Evolutionary conservation across 2,113 vertebrate genomes (phyloP).

Genomic region (Fulmarus glacialis): DNA sequence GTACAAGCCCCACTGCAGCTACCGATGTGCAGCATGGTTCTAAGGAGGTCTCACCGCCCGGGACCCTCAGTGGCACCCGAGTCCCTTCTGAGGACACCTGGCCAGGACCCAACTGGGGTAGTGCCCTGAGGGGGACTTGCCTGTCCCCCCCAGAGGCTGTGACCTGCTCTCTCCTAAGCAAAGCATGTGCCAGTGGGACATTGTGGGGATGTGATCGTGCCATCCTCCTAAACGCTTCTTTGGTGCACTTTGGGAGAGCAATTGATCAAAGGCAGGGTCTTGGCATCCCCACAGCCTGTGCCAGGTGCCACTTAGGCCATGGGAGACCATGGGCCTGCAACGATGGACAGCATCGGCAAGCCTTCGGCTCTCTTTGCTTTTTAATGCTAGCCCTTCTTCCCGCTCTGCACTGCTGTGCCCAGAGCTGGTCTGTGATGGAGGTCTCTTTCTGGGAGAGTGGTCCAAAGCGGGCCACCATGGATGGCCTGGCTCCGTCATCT

Average conservation of each 20-base stretch:
- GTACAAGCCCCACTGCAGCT: accelerated
- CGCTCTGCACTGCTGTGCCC: background rate
- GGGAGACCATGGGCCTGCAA: background rate
- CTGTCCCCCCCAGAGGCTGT: accelerated
- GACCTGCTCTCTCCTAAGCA: too few relatives aligned
- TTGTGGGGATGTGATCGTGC: accelerated
- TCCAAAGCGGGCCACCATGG: background rate
- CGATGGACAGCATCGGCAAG: too few relatives aligned
- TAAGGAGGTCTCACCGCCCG: accelerated
- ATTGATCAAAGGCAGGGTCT: background rate
- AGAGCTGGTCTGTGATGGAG: background rate
- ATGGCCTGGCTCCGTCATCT: background rate
- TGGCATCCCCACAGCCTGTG: background rate
- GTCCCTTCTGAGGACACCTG: too few relatives aligned
- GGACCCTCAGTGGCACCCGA: accelerated
- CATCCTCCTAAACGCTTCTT: background rate
- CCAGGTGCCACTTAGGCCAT: too few relatives aligned
- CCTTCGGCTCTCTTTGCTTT: background rate
- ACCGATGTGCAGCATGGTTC: too few relatives aligned
- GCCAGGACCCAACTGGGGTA: too few relatives aligned
- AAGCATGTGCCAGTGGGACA: accelerated
- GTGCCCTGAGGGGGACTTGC: background rate
- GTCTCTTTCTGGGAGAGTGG: background rate
- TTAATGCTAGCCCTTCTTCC: background rate
- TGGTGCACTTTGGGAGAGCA: background rate